A percentile compares a stretch with the other conserved stretches of the same genome.
Evolutionary conservation across 1,140 invertebrate genomes (phyloP).

Genomic region (Anthonomus grandis): DNA sequence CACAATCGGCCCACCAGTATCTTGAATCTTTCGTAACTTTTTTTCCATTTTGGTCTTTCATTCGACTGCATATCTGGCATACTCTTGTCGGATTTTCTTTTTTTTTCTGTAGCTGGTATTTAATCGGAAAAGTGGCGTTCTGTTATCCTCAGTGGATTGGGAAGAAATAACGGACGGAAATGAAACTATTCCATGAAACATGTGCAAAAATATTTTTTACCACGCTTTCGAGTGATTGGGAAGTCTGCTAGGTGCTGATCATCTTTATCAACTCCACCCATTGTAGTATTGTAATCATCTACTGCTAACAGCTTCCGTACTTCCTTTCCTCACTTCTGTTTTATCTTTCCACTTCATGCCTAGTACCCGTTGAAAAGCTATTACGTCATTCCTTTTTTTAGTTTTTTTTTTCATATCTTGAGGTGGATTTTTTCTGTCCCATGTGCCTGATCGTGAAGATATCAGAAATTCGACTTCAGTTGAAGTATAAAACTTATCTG

Average conservation of each 20-base stretch:
- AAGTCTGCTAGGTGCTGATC: neutral
- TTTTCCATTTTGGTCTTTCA: slow-evolving; percentile 2
- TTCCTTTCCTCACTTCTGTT: slow-evolving; percentile 5
- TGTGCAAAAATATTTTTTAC: slow-evolving; percentile 1
- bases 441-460: neutral
- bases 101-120: slow-evolving; percentile 3
- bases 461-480: neutral
- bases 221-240: slow-evolving; percentile 4
- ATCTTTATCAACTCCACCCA: neutral
- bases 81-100: too few species aligned
- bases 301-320: too few species aligned
- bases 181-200: neutral
- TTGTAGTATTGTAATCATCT: slow-evolving; percentile 1
- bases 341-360: neutral
- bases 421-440: slow-evolving; percentile 1
- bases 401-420: slow-evolving; percentile 1
- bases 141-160: too few species aligned
- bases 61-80: slow-evolving; percentile 3
- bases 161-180: neutral
- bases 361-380: slow-evolving; percentile 2
- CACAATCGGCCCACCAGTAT: neutral
- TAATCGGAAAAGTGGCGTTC: too few species aligned
- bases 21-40: neutral
- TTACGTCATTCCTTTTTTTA: neutral
- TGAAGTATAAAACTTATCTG: slow-evolving; percentile 2